Evolutionary conservation across 2,888 invertebrate genomes (phyloP), one percentile per base, ranked within the genome.

Genomic region (Calliopum simillimum): DNA sequence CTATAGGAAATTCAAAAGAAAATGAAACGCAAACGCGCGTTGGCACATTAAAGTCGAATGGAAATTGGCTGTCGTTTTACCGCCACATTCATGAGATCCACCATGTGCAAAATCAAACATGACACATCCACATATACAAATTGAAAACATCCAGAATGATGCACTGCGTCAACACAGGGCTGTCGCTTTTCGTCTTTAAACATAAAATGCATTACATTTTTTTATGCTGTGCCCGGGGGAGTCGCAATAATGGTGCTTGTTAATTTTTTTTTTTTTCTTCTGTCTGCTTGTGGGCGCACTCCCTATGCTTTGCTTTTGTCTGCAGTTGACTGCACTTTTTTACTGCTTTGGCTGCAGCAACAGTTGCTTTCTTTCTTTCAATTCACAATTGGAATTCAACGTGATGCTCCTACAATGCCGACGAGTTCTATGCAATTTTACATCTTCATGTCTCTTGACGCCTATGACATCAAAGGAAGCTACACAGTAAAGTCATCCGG

Each of bases 61-160:
- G 21, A 51, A 64, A 64, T 51, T 64, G 51, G 21, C 43, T 33
- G 41, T 62, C 25, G 47, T 46, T 44, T 62, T 47, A 23, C n/a
- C 62, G 25, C 44, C 23, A 21, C 46, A 47, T 46, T 13, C 47
- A 47, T 46, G 47, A 47, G 13, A 21, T 46, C 19, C 33, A 33
- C 33, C 21, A 46, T 46, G 62, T 47, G 25, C 2, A 47, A 62
- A 44, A 21, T 56, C 11, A 8, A 21, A 25, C 33, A 8, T 33
- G 33, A n/a, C 16, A 49, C 49, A 55, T 16, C 2, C 55, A 6
- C 21, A 1, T 13, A 21, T 21, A 19, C 13, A 14, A 55, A 21
- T 19, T 21, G 19, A 16, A 55, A 8, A 12, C 13, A 55, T 33
- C 33, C 33, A 33, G 33, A 33, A 33, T 33, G 33, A 6, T 33